phyloP scores from a whole-genome alignment of 2,797 vertebrate genomes.

The Xiphophorus birchmanni region DNA sequence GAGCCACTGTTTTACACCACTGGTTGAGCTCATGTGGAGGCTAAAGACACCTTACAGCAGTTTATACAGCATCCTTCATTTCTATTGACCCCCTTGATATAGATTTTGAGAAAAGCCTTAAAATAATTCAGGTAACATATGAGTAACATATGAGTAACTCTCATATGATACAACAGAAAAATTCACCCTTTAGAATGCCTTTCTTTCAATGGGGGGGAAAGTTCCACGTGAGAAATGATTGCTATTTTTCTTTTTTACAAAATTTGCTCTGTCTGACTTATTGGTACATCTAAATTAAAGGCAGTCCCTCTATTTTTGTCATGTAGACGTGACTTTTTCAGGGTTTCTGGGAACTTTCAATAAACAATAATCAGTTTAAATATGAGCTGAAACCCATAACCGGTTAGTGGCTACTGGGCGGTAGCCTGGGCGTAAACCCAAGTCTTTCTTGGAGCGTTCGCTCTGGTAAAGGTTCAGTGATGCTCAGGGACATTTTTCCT shows the following conservation, averaged over 20 bases:
- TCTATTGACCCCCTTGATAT: background rate
- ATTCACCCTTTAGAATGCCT: background rate
- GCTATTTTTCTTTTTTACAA: background rate
- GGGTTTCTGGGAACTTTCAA: background rate
- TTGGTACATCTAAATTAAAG: background rate
- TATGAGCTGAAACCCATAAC: background rate
- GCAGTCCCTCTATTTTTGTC: background rate
- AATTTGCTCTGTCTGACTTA: background rate
- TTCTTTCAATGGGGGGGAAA: background rate
- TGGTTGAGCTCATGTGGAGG: background rate
- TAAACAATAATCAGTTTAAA: background rate
- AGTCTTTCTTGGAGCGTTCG: background rate
- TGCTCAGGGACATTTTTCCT: background rate
- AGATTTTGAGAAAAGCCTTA: background rate
- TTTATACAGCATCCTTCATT: background rate
- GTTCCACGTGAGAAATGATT: background rate
- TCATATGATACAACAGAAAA: background rate
- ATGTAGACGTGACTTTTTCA: background rate
- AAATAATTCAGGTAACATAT: background rate
- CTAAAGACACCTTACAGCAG: background rate
- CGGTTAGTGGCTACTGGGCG: no score
- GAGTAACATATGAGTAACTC: background rate
- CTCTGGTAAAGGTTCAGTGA: background rate
- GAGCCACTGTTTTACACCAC: conserved; percentile 3
- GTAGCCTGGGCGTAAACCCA: no score